phyloP scores from a whole-genome alignment of 2,113 vertebrate species.

The Physeter macrocephalus region DNA sequence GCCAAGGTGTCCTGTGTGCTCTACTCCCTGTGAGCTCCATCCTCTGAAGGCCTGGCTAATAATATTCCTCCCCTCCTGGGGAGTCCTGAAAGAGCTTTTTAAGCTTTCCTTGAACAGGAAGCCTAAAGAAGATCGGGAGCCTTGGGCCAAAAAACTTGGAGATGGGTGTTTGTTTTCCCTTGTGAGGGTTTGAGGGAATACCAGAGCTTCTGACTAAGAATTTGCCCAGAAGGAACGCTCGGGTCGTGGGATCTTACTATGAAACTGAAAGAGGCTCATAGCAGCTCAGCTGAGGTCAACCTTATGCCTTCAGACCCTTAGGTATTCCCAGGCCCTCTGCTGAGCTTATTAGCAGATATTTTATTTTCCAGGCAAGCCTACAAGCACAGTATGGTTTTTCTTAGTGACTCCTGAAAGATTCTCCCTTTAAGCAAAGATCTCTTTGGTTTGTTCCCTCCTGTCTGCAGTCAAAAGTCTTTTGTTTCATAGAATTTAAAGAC shows the following conservation, averaged over 20 bases:
- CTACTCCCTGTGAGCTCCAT: accelerated
- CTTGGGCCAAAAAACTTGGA: background rate
- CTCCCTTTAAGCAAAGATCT: background rate
- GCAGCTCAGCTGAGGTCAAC: background rate
- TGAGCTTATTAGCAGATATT: background rate
- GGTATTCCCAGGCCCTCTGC: background rate
- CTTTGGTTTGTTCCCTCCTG: background rate
- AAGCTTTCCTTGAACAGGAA: background rate
- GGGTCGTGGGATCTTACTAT: background rate
- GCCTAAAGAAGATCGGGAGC: background rate
- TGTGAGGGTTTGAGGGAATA: background rate
- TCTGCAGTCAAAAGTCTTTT: background rate
- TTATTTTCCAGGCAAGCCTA: background rate
- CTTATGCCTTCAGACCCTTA: background rate
- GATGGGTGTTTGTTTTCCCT: background rate
- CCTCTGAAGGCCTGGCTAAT: too few relatives aligned
- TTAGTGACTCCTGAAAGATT: background rate
- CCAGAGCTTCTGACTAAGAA: background rate
- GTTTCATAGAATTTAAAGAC: background rate
- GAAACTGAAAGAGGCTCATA: too few relatives aligned
- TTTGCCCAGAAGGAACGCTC: accelerated
- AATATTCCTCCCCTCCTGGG: too few relatives aligned
- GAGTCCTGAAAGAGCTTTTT: background rate
- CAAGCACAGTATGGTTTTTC: background rate
- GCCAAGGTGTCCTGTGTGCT: background rate